Evolutionary conservation across 2,797 vertebrate species (phyloP).

Genomic region (Cygnus olor): DNA sequence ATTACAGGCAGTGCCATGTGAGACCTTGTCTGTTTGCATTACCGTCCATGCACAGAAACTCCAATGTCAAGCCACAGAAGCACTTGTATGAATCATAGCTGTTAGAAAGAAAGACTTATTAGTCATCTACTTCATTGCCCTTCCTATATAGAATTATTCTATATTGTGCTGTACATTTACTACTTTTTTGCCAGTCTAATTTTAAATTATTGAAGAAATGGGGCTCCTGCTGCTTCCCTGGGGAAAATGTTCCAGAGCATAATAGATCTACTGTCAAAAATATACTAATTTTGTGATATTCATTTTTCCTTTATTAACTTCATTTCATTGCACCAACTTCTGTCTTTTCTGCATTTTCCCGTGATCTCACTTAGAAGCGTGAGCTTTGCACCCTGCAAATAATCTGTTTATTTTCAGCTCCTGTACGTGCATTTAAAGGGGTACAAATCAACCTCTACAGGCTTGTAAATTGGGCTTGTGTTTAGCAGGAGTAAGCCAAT

Average conservation of each 20-base stretch:
- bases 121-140: conserved; percentile 38
- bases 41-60: background rate
- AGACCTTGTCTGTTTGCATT: background rate
- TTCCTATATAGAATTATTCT: conserved; percentile 41
- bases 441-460: background rate
- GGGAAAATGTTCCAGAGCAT: conserved; percentile 12
- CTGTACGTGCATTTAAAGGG: background rate
- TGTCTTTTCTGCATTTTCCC: background rate
- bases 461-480: background rate
- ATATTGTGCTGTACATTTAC: conserved; percentile 15
- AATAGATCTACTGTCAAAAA: conserved; percentile 19
- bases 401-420: background rate
- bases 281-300: conserved; percentile 7
- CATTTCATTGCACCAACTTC: background rate
- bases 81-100: conserved; percentile 33
- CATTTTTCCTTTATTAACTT: conserved; percentile 31
- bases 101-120: conserved; percentile 25
- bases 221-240: conserved; percentile 15
- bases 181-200: conserved; percentile 33
- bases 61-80: background rate
- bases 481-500: background rate
- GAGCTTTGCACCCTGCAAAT: background rate
- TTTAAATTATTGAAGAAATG: conserved; percentile 35
- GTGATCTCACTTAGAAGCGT: background rate
- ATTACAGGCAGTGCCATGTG: background rate